These are phyloP conservation scores for Ceratotherium simum DNA, from an alignment of 2,113 vertebrate genomes.

Conservation along the genomic window DNA sequence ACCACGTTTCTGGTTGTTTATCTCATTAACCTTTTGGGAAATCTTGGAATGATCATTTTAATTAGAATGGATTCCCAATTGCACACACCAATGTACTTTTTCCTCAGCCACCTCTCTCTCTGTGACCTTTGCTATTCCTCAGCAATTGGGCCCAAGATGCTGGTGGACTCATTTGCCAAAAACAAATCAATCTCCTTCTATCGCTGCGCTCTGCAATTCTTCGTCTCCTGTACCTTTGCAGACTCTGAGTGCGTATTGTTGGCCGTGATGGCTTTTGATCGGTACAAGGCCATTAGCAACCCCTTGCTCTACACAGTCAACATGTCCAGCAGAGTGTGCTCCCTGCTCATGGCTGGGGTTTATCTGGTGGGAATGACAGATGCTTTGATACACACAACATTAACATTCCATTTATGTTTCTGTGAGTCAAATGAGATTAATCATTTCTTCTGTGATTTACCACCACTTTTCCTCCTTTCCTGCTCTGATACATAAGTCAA, in stretches of 20 bases:
- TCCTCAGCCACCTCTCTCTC: no score
- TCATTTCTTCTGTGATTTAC: conserved; percentile 51
- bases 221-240: neutral
- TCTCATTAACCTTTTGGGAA: neutral
- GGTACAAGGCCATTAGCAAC: neutral
- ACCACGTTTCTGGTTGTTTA: neutral
- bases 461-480: neutral
- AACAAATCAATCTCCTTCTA: neutral
- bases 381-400: neutral
- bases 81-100: no score
- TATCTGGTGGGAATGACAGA: neutral
- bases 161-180: neutral
- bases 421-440: neutral
- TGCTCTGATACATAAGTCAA: neutral
- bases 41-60: neutral
- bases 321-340: neutral
- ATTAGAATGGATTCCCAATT: neutral
- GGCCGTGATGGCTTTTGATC: conserved; percentile 32
- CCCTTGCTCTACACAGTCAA: neutral
- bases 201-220: conserved; percentile 35
- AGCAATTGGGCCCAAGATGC: conserved; percentile 36
- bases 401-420: neutral
- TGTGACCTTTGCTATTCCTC: no score
- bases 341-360: neutral
- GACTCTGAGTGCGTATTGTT: conserved; percentile 28